These are phyloP conservation scores for Halcyon leucocephala DNA, from an alignment of 2,797 vertebrate genomes.

Conservation along the genomic window DNA sequence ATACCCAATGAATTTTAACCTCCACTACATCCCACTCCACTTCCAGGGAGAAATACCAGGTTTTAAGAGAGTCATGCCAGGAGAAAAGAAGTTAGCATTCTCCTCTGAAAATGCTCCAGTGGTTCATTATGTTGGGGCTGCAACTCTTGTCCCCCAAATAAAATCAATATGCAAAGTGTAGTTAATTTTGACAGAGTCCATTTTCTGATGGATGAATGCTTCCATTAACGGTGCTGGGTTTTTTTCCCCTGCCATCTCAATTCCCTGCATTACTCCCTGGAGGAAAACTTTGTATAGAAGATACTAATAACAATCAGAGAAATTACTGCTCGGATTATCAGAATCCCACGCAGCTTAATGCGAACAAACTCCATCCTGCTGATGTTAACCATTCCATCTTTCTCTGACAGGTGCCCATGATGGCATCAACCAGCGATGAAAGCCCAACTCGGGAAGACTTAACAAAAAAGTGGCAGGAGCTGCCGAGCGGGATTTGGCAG, in stretches of 20 bases:
- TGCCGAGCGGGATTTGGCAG: not conserved
- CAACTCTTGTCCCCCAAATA: not conserved
- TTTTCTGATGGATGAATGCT: not conserved
- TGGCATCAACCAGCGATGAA: not conserved
- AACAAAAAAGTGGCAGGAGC: not conserved
- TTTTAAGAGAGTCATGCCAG: not conserved
- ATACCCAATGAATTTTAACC: not conserved
- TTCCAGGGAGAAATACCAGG: not conserved
- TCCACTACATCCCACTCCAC: not conserved
- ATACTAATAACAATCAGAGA: slow-evolving; percentile 45
- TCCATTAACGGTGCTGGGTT: not conserved
- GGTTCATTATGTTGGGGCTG: not conserved
- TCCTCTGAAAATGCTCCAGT: not conserved
- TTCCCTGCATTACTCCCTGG: slow-evolving; percentile 5
- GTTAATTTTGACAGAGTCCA: slow-evolving; percentile 15
- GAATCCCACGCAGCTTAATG: not conserved
- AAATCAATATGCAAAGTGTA: slow-evolving; percentile 10
- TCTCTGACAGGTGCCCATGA: slow-evolving; percentile 9
- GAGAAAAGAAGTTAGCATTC: not conserved
- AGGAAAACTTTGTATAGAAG: slow-evolving; percentile 16
- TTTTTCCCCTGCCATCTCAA: not conserved
- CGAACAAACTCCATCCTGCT: not conserved
- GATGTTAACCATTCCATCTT: not conserved
- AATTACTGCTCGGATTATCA: not conserved
- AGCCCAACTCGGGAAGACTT: not conserved